Conservation (phyloP, 2,888 invertebrate species). For the Atethmia centrago region DNA sequence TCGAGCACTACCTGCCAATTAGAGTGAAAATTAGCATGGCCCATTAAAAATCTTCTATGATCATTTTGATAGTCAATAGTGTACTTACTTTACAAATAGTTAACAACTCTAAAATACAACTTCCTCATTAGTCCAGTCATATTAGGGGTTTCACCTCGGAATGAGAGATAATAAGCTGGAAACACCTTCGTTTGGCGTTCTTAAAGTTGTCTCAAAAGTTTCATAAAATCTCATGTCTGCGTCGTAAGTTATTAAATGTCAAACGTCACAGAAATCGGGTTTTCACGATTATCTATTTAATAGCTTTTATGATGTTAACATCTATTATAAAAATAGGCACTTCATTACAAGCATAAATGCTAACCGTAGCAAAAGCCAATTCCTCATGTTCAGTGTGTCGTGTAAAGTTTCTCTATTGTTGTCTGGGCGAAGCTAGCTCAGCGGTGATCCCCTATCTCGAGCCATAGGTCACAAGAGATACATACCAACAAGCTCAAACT, state of each 20-base stretch:
- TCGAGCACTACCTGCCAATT: constrained; percentile 40
- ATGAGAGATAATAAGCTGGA: too few relatives aligned
- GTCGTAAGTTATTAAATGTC: too few relatives aligned
- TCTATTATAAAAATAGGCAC: too few relatives aligned
- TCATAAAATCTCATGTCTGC: too few relatives aligned
- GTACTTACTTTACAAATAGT: constrained; percentile 32
- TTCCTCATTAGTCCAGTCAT: too few relatives aligned
- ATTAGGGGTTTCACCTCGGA: too few relatives aligned
- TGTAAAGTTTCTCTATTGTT: constrained; percentile 71
- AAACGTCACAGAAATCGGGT: too few relatives aligned
- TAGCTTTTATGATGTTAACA: too few relatives aligned
- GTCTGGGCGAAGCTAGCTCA: constrained; percentile 65
- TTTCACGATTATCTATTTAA: too few relatives aligned
- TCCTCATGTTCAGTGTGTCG: constrained; percentile 65
- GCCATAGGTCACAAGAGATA: constrained; percentile 65
- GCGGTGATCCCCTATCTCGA: constrained; percentile 67
- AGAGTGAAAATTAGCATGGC: constrained; percentile 34
- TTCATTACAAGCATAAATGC: constrained; percentile 48
- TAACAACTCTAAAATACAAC: constrained; percentile 36
- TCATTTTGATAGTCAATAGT: constrained; percentile 36
- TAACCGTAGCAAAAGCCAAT: constrained; percentile 62
- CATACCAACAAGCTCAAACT: constrained; percentile 59
- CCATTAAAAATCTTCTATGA: constrained; percentile 33
- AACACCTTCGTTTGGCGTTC: too few relatives aligned
- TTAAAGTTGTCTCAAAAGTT: too few relatives aligned